Evolutionary conservation across 2,888 invertebrate genomes (phyloP), one percentile per base, ranked within the genome.

Genomic region (Mechanitis messenoides): DNA sequence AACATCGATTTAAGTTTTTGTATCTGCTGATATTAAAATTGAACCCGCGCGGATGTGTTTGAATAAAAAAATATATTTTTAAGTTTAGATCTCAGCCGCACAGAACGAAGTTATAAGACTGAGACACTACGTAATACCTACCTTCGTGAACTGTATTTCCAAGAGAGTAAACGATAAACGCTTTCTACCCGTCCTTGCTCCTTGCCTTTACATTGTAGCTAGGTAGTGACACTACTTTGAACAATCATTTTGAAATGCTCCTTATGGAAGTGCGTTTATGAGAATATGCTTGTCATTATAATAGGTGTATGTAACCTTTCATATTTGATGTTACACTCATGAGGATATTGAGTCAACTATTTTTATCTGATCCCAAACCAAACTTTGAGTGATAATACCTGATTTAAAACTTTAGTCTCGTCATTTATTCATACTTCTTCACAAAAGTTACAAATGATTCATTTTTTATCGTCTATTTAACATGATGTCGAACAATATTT

Each of bases 161-260:
- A 82, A 81, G 83, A 80, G 83, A 84, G 84, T 83, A 81, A 82
- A 85, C 81, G 78, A 84, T 80, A 84, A 83, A 85, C 83, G 87
- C 88, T 89, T 87, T 87, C 83, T 84, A 86, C 89, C 89, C 89
- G 89, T 89, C 89, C 89, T 89, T 84, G 82, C 85, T 86, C 87
- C 87, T 88, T 86, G 89, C 88, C 88, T 88, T 87, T 85, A 85
- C 87, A 83, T 82, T 83, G 83, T 87, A 86, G 85, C 81, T 87
- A 87, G 83, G 81, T 86, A 82, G 82, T 80, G 77, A 78, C 80
- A 77, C 79, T 78, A 75, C 79, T 80, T 72, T 76, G 79, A 76
- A 79, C 75, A 75, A 75, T 72, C 75, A 71, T 72, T 75, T 73
- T 72, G 71, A 71, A 71, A 74, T 79, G 72, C 83, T 81, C 80